Evolutionary conservation across 2,113 vertebrate genomes (phyloP), one percentile per base, ranked within the genome.

Genomic region (Piaya cayana): DNA sequence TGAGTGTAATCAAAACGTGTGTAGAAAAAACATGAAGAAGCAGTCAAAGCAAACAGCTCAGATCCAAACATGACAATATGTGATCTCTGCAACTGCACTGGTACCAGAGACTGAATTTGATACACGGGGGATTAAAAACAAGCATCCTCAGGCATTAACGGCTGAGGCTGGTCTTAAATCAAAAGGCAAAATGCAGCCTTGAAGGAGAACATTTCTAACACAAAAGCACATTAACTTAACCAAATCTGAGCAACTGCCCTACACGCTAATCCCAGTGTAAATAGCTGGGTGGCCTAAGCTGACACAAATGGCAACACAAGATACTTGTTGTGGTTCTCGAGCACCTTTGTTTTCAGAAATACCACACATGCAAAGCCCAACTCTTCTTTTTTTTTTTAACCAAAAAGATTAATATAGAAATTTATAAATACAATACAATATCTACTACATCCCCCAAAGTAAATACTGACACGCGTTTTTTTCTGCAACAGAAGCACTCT

Each of bases 181-280:
- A 75, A 64, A 75, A 23, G 50, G 22, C 30, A 80, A 53, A 72
- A 49, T 59, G 37, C 15, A 71, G 65, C 78, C 69, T 68, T 5
- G 0, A 74, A 71, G 45, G 32, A 79, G 56, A 90, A 68, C 6
- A 21, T 26, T 13, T 81, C 56, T 47, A 82, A 67, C n/a, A 71
- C 16, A 64, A 85, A 86, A 86, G 47, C 22, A 30, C 12, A 84
- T 79, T 68, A 70, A 70, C 42, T 55, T 78, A 49, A 80, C 74
- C 37, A 71, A 67, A 90, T 32, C 37, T n/a, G 21, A 94, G 22
- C 30, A 81, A 56, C 62, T 74, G 76, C 75, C 71, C 53, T 85
- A 69, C 2, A 25, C 42, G n/a, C 17, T 78, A 86, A 91, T 45
- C 77, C 72, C 81, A 89, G 43, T 23, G 70, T 49, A 88, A 82